Conservation (phyloP, 2,888 invertebrate genomes). For the Chrysina gloriosa region DNA sequence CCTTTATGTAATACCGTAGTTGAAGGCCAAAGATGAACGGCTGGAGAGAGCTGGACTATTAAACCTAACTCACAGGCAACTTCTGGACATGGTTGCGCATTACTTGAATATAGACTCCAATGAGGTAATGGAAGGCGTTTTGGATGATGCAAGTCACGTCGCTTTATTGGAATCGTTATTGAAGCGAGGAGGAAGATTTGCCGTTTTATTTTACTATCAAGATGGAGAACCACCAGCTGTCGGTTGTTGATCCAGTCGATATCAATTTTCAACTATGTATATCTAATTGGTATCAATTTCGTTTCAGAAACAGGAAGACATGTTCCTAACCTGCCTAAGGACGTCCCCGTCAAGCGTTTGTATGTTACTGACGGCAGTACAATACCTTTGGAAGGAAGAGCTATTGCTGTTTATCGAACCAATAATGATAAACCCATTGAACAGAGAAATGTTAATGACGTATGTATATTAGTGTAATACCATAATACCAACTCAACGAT, state of each 20-base stretch:
- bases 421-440: conserved; percentile 72
- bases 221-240: conserved; percentile 73
- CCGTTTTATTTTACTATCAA: conserved; percentile 76
- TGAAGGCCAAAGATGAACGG: conserved; percentile 73
- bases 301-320: conserved; percentile 73
- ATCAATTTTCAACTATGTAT: neutral
- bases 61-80: conserved; percentile 71
- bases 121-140: conserved; percentile 76
- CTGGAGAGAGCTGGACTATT: conserved; percentile 64
- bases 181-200: conserved; percentile 69
- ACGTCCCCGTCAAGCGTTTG: conserved; percentile 67
- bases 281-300: neutral
- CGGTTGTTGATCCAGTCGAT: conserved; percentile 34
- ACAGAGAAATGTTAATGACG: conserved; percentile 75
- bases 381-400: conserved; percentile 71
- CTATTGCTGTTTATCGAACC: conserved; percentile 77
- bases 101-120: conserved; percentile 69
- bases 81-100: conserved; percentile 75
- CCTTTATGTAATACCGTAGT: conserved; percentile 61
- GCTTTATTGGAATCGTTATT: conserved; percentile 73
- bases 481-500: too few species aligned
- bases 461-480: conserved; percentile 62
- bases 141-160: conserved; percentile 74
- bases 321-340: conserved; percentile 60
- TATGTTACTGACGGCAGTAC: conserved; percentile 73